Evolutionary conservation across 1,140 invertebrate genomes (phyloP).

Genomic region (Elymnias hypermnestra): DNA sequence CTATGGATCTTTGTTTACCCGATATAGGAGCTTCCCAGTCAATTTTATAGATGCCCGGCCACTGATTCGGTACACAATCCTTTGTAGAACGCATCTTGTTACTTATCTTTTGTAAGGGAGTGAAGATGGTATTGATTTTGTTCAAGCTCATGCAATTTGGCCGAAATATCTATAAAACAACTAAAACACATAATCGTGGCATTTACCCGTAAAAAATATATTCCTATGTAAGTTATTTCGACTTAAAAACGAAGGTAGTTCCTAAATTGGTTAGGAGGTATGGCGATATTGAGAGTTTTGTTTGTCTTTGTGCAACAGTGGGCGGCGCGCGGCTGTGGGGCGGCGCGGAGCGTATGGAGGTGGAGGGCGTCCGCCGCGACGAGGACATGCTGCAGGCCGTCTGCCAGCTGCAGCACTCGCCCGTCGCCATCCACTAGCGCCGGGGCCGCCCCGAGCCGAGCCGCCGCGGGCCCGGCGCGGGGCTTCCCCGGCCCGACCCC

Average conservation of each 20-base stretch:
- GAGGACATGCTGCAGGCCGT: conserved; percentile 54
- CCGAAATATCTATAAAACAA: background rate
- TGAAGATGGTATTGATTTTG: no score
- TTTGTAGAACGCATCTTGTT: no score
- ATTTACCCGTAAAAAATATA: no score
- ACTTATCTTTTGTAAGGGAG: no score
- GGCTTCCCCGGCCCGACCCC: background rate
- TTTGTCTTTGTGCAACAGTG: conserved; percentile 11
- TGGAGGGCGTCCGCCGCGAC: conserved; percentile 52
- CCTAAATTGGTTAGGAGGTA: background rate
- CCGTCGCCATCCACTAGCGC: conserved; percentile 66
- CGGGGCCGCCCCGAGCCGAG: conserved; percentile 14
- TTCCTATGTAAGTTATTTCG: background rate
- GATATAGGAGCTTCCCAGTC: no score
- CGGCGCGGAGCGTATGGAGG: conserved; percentile 62
- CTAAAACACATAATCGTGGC: background rate
- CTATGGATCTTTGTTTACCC: no score
- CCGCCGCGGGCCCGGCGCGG: conserved; percentile 2
- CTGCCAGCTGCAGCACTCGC: conserved; percentile 52
- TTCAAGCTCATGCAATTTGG: no score
- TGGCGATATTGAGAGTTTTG: conserved; percentile 6
- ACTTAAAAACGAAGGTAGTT: background rate
- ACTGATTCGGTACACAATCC: no score
- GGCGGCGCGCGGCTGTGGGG: conserved; percentile 46
- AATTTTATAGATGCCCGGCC: no score